phyloP scores from a whole-genome alignment of 2,113 vertebrate species.

The Glareola pratincola region DNA sequence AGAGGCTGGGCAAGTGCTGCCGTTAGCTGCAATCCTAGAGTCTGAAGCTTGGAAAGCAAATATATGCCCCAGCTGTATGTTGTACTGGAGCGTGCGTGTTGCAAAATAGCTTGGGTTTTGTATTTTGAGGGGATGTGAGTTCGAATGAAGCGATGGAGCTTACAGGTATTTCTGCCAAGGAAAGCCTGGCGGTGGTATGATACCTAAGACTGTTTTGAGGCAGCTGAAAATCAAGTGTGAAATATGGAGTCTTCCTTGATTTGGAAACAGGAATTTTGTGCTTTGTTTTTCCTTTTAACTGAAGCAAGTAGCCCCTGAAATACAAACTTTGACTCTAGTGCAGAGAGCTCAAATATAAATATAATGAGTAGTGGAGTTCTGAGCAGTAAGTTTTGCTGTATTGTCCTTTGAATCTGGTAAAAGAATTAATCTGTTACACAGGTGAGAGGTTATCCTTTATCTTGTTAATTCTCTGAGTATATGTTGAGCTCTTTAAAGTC shows the following conservation, averaged over 20 bases:
- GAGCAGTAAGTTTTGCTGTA: not conserved
- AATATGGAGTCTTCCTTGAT: accelerated
- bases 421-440: not conserved
- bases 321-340: not conserved
- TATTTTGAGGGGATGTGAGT: not conserved
- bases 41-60: not conserved
- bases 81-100: not conserved
- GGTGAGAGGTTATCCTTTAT: not conserved
- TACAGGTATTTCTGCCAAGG: not conserved
- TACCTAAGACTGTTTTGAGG: not conserved
- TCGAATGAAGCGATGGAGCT: not conserved
- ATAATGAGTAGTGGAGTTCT: not conserved
- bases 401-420: not conserved
- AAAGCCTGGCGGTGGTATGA: accelerated
- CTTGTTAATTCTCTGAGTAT: not conserved
- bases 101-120: not conserved
- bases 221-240: not conserved
- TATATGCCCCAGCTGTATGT: accelerated
- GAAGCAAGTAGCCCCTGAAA: not conserved
- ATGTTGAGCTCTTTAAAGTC: not conserved
- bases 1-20: not conserved
- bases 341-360: not conserved
- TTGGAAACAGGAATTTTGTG: not conserved
- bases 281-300: not conserved
- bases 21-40: not conserved